These are phyloP conservation scores for Bovichtus variegatus DNA, from an alignment of 2,797 vertebrate genomes.

Conservation along the genomic window DNA sequence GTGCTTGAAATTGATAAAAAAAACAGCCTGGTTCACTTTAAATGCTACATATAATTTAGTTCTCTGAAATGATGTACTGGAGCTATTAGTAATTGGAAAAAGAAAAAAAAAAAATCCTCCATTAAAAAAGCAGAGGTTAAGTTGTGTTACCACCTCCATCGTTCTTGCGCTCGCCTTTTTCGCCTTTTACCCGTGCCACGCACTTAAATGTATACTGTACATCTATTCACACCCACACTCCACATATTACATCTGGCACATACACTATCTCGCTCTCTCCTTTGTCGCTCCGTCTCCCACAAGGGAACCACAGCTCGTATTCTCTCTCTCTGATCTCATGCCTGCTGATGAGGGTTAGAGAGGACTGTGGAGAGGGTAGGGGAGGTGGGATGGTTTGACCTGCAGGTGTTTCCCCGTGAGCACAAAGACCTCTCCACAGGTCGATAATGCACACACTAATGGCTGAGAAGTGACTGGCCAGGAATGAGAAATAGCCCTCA, in stretches of 20 bases:
- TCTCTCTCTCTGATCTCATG: conserved; percentile 69
- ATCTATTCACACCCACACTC: conserved; percentile 49
- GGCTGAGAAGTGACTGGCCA: conserved; percentile 81
- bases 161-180: conserved; percentile 10
- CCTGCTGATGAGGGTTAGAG: conserved; percentile 80
- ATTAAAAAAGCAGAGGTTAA: conserved; percentile 42
- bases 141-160: conserved; percentile 11
- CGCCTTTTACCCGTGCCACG: conserved; percentile 12
- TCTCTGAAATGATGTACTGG: neutral
- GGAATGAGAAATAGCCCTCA: conserved; percentile 86
- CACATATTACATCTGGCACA: conserved; percentile 48
- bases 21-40: neutral
- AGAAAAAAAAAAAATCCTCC: neutral
- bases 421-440: conserved; percentile 80
- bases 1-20: neutral
- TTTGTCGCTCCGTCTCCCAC: conserved; percentile 48
- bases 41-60: neutral
- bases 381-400: conserved; percentile 78
- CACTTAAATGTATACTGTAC: conserved; percentile 42
- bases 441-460: conserved; percentile 87
- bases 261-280: conserved; percentile 38
- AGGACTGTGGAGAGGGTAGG: conserved; percentile 55
- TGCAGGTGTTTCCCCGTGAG: conserved; percentile 82
- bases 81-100: neutral
- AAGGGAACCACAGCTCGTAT: conserved; percentile 53